Percentiles rank a stretch among this genome's conserved stretches.
phyloP scores from a whole-genome alignment of 2,113 vertebrate species.

The Charina bottae region DNA sequence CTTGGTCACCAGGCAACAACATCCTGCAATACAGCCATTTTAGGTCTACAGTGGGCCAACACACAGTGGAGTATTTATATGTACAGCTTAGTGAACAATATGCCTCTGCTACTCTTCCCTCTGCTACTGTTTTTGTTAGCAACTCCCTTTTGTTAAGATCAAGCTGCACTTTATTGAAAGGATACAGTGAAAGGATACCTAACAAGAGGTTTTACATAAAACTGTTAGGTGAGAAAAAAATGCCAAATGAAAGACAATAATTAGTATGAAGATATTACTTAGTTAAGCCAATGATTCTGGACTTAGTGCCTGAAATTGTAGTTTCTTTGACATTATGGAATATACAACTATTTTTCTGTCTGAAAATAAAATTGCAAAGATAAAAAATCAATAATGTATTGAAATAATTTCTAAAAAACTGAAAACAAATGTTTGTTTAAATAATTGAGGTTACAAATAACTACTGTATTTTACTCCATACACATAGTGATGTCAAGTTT shows the following conservation, averaged over 20 bases:
- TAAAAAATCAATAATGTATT: neutral
- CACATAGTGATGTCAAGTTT: neutral
- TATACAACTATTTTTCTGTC: neutral
- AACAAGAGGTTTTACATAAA: conserved; percentile 5
- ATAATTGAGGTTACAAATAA: neutral
- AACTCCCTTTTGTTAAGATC: conserved; percentile 36
- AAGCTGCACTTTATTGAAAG: conserved; percentile 27
- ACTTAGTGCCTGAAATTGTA: neutral
- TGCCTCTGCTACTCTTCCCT: conserved; percentile 39
- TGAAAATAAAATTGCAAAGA: neutral
- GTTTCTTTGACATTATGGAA: conserved; percentile 35
- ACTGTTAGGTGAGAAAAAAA: conserved; percentile 30
- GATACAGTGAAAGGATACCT: conserved; percentile 22
- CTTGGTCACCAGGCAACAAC: conserved; percentile 78
- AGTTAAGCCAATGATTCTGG: neutral
- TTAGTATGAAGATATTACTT: neutral
- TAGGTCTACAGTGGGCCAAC: conserved; percentile 62
- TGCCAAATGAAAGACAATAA: conserved; percentile 31
- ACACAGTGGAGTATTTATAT: conserved; percentile 4
- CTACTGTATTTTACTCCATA: neutral
- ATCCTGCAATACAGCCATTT: conserved; percentile 76
- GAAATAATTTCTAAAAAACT: neutral
- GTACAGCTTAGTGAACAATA: neutral
- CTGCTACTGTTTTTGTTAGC: neutral
- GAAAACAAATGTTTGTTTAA: conserved; percentile 8